Evolutionary conservation across 2,797 vertebrate species (phyloP).

Genomic region (Sitta carolinensis): DNA sequence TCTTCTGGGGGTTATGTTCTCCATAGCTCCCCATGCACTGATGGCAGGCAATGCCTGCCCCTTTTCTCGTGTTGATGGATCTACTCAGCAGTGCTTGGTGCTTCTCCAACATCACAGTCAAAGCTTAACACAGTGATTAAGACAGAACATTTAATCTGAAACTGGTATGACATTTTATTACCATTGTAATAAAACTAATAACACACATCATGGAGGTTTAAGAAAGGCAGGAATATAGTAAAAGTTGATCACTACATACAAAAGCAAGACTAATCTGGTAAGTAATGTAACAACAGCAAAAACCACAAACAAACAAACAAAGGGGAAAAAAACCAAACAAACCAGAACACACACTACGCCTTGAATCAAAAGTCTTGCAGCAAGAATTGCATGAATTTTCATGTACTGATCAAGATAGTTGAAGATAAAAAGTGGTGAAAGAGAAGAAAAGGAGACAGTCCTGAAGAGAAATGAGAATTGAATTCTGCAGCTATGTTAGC

Average conservation of each 20-base stretch:
- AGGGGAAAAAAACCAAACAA: rapidly evolving
- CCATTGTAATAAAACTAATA: not conserved
- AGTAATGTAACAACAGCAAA: not conserved
- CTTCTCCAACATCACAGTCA: not conserved
- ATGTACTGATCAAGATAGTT: not conserved
- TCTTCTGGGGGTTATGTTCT: not conserved
- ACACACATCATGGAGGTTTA: not conserved
- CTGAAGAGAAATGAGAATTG: not conserved
- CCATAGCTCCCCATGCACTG: not conserved
- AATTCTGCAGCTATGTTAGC: not conserved
- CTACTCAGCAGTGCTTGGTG: not conserved
- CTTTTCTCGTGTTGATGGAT: not conserved
- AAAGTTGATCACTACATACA: not conserved
- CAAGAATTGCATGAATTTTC: not conserved
- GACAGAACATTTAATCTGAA: not conserved
- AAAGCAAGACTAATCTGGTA: not conserved
- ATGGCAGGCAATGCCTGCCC: not conserved
- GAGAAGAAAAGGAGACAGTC: not conserved
- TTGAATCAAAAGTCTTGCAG: not conserved
- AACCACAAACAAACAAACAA: not conserved
- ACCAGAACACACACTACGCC: not conserved
- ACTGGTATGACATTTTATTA: not conserved
- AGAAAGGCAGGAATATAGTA: not conserved
- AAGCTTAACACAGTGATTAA: not conserved
- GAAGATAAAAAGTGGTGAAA: not conserved